Percentiles rank a stretch among this genome's conserved stretches.
Conservation (phyloP, 1,140 invertebrate genomes). For the Chrysopa pallens region DNA sequence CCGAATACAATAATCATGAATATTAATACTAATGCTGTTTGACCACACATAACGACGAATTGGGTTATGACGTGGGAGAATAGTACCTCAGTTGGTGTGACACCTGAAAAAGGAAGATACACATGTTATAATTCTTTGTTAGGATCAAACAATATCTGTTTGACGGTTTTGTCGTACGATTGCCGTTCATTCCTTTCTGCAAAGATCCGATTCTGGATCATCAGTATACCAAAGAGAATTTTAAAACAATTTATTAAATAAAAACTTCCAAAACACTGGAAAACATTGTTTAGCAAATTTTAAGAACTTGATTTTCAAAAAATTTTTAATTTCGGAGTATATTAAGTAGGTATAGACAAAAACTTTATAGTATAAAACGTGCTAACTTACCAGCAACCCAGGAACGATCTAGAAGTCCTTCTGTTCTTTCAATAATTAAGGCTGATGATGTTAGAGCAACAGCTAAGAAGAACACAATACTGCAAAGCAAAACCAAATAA, state of each 20-base stretch:
- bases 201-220: too few species aligned
- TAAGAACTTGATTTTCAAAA: neutral
- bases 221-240: too few species aligned
- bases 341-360: neutral
- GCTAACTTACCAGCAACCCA: conserved; percentile 48
- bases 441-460: conserved; percentile 81
- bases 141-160: too few species aligned
- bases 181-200: too few species aligned
- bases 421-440: conserved; percentile 72
- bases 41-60: conserved; percentile 84
- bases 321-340: neutral
- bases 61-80: conserved; percentile 85
- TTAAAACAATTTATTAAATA: too few species aligned
- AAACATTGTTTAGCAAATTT: too few species aligned
- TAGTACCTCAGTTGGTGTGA: conserved; percentile 74
- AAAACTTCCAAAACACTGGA: too few species aligned
- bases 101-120: conserved; percentile 32
- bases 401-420: conserved; percentile 74
- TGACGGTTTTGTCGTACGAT: too few species aligned
- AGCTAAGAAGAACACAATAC: conserved; percentile 88
- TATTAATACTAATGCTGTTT: conserved; percentile 69
- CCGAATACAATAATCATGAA: conserved; percentile 83
- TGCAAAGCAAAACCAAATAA: conserved; percentile 24
- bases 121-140: neutral
- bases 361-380: too few species aligned